phyloP scores from a whole-genome alignment of 2,113 vertebrate genomes.

The Sciurus niger region DNA sequence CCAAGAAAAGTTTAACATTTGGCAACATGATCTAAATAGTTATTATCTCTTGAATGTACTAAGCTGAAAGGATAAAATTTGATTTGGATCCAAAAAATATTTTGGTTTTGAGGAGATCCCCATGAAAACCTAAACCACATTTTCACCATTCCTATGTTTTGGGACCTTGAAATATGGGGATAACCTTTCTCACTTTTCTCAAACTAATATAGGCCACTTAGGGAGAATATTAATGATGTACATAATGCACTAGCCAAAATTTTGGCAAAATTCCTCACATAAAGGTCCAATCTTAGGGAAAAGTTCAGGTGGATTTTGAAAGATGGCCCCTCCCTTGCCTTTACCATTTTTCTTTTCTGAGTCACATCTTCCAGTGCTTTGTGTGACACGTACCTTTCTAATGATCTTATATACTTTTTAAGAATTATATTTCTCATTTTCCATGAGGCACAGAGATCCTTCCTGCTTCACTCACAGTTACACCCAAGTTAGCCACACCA shows the following conservation, averaged over 20 bases:
- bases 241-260: background rate
- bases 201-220: background rate
- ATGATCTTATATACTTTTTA: background rate
- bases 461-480: background rate
- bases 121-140: background rate
- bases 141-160: background rate
- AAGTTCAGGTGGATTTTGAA: slow-evolving; percentile 3
- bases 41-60: background rate
- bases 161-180: background rate
- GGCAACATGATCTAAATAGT: background rate
- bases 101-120: background rate
- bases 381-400: background rate
- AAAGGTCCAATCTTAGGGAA: background rate
- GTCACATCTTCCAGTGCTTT: background rate
- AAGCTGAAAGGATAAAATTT: background rate
- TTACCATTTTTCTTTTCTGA: background rate
- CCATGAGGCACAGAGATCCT: background rate
- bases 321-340: background rate
- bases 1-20: background rate
- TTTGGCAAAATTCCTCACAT: background rate
- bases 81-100: background rate
- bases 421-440: slow-evolving; percentile 6
- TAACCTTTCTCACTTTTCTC: background rate
- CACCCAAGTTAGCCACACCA: background rate
- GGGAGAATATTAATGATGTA: background rate